A percentile compares a stretch with the other conserved stretches of the same genome.
phyloP scores from a whole-genome alignment of 2,797 vertebrate species.

The Tamandua tetradactyla region DNA sequence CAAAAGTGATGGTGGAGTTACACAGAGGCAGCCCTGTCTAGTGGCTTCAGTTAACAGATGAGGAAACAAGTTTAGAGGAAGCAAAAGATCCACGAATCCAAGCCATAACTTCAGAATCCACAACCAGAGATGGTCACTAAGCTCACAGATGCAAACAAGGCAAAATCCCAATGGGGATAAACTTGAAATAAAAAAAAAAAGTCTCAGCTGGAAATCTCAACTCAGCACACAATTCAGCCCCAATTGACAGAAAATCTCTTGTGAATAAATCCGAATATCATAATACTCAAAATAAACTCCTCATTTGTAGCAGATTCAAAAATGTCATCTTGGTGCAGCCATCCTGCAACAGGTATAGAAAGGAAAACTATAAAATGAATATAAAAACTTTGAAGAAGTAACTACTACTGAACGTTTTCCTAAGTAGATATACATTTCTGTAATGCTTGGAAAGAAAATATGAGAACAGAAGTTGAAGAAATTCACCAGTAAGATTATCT shows the following conservation, averaged over 20 bases:
- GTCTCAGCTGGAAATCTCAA: not conserved
- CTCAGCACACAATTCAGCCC: not conserved
- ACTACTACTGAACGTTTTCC: not conserved
- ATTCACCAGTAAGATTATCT: not conserved
- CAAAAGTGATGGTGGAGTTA: too few relatives aligned
- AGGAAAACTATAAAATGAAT: not conserved
- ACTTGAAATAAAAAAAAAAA: not conserved
- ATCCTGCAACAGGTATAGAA: not conserved
- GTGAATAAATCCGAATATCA: not conserved
- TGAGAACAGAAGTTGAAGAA: not conserved
- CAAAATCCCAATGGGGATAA: not conserved
- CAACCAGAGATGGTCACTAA: not conserved
- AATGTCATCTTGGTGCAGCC: not conserved
- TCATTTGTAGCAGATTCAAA: not conserved
- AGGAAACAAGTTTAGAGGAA: not conserved
- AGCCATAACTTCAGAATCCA: not conserved
- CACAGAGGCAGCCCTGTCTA: too few relatives aligned
- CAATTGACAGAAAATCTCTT: too few relatives aligned
- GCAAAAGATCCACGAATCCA: not conserved
- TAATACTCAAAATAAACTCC: not conserved
- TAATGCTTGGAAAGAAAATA: not conserved
- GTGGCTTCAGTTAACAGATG: too few relatives aligned
- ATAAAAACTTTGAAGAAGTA: not conserved
- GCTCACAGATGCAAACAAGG: not conserved
- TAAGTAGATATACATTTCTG: not conserved